Evolutionary conservation across 2,888 invertebrate genomes (phyloP).

Genomic region (Gastracanthus pulcherrimus): DNA sequence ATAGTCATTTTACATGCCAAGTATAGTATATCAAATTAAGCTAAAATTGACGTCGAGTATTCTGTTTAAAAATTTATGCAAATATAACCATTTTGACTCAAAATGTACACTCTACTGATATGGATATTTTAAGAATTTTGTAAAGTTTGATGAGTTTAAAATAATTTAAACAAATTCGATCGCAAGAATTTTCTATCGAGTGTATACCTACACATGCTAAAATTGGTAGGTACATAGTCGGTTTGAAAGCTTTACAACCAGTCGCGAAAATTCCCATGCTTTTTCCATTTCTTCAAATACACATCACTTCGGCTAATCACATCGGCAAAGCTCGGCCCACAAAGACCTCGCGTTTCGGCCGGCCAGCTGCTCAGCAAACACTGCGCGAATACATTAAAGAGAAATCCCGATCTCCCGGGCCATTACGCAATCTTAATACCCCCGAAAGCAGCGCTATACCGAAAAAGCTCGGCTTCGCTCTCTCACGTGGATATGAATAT

Average conservation of each 20-base stretch:
- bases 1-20: no score
- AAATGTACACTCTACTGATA: no score
- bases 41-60: no score
- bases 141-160: no score
- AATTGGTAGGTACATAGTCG: no score
- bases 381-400: background rate
- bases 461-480: background rate
- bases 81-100: no score
- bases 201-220: background rate
- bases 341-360: background rate
- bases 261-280: background rate
- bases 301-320: background rate
- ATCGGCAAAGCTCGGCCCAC: background rate
- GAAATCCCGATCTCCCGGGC: background rate
- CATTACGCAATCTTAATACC: constrained; percentile 8
- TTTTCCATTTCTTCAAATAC: background rate
- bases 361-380: background rate
- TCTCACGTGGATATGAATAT: background rate
- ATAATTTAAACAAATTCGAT: no score
- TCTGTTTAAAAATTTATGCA: no score
- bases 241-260: background rate
- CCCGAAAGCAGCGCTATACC: background rate
- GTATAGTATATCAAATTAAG: no score
- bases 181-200: no score
- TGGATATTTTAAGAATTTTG: no score